Evolutionary conservation across 2,888 invertebrate species (phyloP).

Genomic region (Leptura quadrifasciata): DNA sequence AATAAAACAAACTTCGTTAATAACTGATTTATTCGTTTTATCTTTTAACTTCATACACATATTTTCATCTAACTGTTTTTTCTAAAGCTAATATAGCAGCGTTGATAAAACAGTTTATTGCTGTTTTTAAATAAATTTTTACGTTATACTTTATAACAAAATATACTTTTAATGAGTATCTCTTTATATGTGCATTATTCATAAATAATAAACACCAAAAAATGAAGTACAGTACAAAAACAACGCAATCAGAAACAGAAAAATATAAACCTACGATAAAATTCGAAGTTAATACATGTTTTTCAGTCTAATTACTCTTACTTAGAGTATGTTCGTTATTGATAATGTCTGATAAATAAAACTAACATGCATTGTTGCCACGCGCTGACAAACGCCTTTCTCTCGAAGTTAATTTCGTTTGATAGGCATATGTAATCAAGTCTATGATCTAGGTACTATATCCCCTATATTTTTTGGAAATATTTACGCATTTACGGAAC

Average conservation of each 20-base stretch:
- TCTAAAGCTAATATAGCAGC: conserved; percentile 10
- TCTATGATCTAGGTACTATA: too few relatives aligned
- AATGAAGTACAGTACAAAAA: conserved; percentile 17
- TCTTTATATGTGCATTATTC: background rate
- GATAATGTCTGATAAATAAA: background rate
- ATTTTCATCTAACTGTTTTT: background rate
- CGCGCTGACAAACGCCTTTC: too few relatives aligned
- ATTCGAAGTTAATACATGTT: conserved; percentile 17
- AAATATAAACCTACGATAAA: conserved; percentile 7
- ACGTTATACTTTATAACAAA: conserved; percentile 18
- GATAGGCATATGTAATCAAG: background rate
- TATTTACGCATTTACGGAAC: background rate
- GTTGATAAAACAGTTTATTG: conserved; percentile 5
- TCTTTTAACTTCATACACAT: background rate
- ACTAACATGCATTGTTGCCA: too few relatives aligned
- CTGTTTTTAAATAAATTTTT: conserved; percentile 7
- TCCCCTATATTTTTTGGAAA: background rate
- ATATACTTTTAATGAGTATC: conserved; percentile 22
- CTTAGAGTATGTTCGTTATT: conserved; percentile 22
- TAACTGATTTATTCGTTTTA: conserved; percentile 13
- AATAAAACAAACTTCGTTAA: background rate
- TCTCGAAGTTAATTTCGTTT: too few relatives aligned
- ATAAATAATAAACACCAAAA: background rate
- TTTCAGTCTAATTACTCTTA: conserved; percentile 33
- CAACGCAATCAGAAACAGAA: conserved; percentile 17